Conservation (phyloP, 2,113 vertebrate species). For the Corapipo altera region DNA sequence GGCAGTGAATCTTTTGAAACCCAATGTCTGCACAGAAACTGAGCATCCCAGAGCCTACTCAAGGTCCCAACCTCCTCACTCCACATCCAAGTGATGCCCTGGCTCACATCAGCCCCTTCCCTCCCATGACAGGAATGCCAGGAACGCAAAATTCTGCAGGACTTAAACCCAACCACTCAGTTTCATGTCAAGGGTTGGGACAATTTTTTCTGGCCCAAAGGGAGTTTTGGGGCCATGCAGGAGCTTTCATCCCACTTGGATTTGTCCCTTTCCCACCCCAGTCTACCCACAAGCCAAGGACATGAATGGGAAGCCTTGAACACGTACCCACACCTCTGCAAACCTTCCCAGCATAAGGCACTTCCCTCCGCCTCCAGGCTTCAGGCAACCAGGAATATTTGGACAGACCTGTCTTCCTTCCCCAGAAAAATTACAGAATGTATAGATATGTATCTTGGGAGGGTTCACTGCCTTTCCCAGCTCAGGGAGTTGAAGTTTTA, state of each 20-base stretch:
- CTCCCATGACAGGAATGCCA: accelerated
- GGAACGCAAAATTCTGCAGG: not conserved
- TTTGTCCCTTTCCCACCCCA: not conserved
- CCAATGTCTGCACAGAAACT: not conserved
- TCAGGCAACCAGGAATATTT: not conserved
- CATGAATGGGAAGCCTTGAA: accelerated
- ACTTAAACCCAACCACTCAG: not conserved
- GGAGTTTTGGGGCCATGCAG: not conserved
- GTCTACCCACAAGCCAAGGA: not conserved
- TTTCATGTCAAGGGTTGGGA: not conserved
- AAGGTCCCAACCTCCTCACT: not conserved
- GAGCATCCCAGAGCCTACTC: not conserved
- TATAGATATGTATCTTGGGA: not conserved
- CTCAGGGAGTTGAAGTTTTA: not conserved
- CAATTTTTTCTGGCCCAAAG: not conserved
- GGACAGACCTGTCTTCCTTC: not conserved
- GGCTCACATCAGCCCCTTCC: not conserved
- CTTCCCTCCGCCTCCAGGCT: not conserved
- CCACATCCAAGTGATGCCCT: not conserved
- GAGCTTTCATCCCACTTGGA: not conserved
- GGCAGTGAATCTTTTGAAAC: not conserved
- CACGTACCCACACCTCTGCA: accelerated
- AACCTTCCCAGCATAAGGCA: not conserved
- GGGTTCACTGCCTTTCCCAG: not conserved
- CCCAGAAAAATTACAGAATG: accelerated